Base-by-base conservation (phyloP, 2,113 vertebrate genomes). In the Plecturocebus donacophilus region DNA sequence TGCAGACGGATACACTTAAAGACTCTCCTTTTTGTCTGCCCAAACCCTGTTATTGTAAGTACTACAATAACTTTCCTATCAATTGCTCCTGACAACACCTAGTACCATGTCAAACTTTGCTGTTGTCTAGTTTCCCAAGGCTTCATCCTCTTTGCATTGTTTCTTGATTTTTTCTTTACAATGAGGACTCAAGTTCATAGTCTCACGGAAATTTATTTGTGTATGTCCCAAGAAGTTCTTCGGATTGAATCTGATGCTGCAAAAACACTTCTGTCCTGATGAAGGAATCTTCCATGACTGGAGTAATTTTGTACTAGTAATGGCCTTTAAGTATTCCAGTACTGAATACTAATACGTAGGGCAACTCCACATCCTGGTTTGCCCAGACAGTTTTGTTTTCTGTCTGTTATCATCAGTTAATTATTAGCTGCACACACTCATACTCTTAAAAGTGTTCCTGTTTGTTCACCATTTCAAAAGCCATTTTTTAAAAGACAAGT, bases 401-500 rank as follows among this genome's bases (percentile, higher is more conserved):
- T 42, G 5, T 0, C 49, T 86, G 38, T 40, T 86, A 83, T 71
- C 12, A 8, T 13, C 7, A 54, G 11, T 19, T 61, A 61, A 61
- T 95, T 94, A 81, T 73, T 84, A 84, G 19, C 3, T 64, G 32
- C 8, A 35, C 13, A 12, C 21, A n/a, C 17, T 84, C 14, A 2
- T 38, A 54, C 8, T 66, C 30, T 86, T 49, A 88, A 80, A 75
- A 85, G n/a, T 81, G 5, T 49, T 30, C 23, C 12, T 56, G 90
- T 79, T 96, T 83, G 42, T 70, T 49, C 21, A 90, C 25, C 25
- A 79, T n/a, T 7, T 94, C 61, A 90, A 68, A 49, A 90, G 23
- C 64, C 25, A 30, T 87, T 96, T 87, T 92, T 64, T 40, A 56
- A 92, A 97, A 84, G 8, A 92, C 4, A 93, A 91, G 21, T 87